Evolutionary conservation across 2,797 vertebrate species (phyloP).

Genomic region (Myiotriccus ornatus): DNA sequence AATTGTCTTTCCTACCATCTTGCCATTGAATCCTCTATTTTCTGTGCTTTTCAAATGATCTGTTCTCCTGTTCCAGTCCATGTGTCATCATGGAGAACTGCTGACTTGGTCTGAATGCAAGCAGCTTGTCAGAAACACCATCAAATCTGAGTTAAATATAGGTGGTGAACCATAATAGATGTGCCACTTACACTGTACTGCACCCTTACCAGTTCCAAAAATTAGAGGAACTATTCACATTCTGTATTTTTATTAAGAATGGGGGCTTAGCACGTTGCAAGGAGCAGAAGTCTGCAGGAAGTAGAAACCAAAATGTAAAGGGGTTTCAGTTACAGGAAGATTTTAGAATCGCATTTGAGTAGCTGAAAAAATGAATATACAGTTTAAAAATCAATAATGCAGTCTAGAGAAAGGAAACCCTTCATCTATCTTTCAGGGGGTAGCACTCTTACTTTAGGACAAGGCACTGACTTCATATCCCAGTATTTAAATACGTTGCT

Average conservation of each 20-base stretch:
- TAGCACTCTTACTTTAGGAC: background rate
- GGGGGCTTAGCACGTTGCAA: background rate
- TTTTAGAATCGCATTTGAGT: background rate
- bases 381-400: background rate
- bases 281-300: background rate
- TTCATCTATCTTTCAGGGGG: background rate
- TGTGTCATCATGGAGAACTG: background rate
- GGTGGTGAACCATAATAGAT: background rate
- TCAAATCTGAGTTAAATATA: slow-evolving; percentile 26
- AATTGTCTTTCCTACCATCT: background rate
- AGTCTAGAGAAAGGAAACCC: background rate
- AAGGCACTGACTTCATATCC: background rate
- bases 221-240: background rate
- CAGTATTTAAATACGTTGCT: background rate
- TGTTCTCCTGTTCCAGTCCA: background rate
- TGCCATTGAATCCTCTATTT: background rate
- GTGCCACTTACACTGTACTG: background rate
- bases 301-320: background rate
- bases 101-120: slow-evolving; percentile 32
- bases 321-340: background rate
- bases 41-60: background rate
- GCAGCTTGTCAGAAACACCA: slow-evolving; percentile 6
- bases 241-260: background rate
- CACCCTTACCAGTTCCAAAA: background rate
- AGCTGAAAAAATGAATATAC: background rate